Base-by-base conservation (phyloP, 2,888 invertebrate genomes). In the Schrankia costaestrigalis region DNA sequence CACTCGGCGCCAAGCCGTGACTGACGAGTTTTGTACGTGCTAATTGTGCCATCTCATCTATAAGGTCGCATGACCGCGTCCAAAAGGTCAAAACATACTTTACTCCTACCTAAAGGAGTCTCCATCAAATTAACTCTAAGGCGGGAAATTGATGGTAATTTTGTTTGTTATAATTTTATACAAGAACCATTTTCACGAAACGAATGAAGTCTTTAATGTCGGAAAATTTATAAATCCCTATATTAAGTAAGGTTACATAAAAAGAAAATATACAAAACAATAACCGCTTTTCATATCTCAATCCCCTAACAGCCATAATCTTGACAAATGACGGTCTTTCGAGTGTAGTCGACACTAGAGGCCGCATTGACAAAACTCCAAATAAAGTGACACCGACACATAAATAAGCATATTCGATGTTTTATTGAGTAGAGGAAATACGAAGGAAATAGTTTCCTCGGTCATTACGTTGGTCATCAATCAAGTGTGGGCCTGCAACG, bases 401-500 rank as follows among this genome's bases (percentile, higher is more conserved):
- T 83, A 85, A 82, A 84, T 85, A 83, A 79, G 81, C 82, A 83
- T 81, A 81, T 83, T 85, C 71, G 78, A 83, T 79, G 83, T 83
- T 85, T 85, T 83, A 85, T 86, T 82, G 82, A 85, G 82, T 84
- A 68, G 71, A 81, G 86, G 87, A 86, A 86, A 86, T 81, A 78
- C 75, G 76, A 71, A 81, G 86, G 85, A 86, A 87, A 85, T 83
- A 83, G 83, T 84, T 85, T 79, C 78, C 73, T 78, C 81, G 71
- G 73, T 86, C 83, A 86, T 85, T 85, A 86, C 78, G 71, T 67
- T 58, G 63, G 67, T 65, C 83, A 87, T 87, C 86, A 83, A 87
- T 86, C 87, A 85, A 78, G 72, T 71, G 66, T 64, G 63, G 67
- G 59, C 61, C 61, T 63, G 60, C 56, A 61, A 51, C 54, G 61